Percentiles rank a stretch among this genome's conserved stretches.
phyloP scores from a whole-genome alignment of 2,797 vertebrate species.

The Sebastes hubbsi region DNA sequence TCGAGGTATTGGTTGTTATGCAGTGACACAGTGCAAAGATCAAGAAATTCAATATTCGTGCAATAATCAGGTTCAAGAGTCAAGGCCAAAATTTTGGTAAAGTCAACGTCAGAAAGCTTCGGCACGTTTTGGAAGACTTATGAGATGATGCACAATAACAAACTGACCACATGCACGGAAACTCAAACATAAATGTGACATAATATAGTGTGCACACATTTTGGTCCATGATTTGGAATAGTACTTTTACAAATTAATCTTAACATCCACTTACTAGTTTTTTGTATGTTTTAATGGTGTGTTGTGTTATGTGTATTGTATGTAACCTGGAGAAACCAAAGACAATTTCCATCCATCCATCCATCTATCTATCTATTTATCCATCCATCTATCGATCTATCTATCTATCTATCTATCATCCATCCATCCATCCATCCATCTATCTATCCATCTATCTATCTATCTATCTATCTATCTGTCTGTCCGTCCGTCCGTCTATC shows the following conservation, averaged over 20 bases:
- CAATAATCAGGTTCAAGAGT: constrained; percentile 19
- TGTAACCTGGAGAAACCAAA: too few species aligned
- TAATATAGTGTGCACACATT: background rate
- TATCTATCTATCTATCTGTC: rapidly evolving
- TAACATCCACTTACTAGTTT: too few species aligned
- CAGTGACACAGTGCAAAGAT: constrained; percentile 6
- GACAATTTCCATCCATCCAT: too few species aligned
- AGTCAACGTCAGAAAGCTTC: background rate
- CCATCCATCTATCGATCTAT: rapidly evolving
- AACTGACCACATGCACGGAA: background rate
- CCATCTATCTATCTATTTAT: rapidly evolving
- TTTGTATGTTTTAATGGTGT: too few species aligned
- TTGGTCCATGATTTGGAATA: background rate
- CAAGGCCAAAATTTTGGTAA: background rate
- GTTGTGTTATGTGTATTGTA: too few species aligned
- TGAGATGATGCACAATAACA: background rate
- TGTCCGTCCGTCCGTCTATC: rapidly evolving
- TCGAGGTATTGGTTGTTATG: constrained; percentile 32
- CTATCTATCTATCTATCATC: too few species aligned
- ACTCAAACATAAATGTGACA: background rate
- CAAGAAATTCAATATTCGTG: constrained; percentile 8
- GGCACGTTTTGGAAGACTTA: background rate
- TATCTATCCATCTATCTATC: rapidly evolving
- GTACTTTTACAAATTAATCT: background rate
- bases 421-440: too few species aligned